These are phyloP conservation scores for Pseudobourletiella spinata DNA, from an alignment of 1,140 invertebrate species.

Conservation along the genomic window DNA sequence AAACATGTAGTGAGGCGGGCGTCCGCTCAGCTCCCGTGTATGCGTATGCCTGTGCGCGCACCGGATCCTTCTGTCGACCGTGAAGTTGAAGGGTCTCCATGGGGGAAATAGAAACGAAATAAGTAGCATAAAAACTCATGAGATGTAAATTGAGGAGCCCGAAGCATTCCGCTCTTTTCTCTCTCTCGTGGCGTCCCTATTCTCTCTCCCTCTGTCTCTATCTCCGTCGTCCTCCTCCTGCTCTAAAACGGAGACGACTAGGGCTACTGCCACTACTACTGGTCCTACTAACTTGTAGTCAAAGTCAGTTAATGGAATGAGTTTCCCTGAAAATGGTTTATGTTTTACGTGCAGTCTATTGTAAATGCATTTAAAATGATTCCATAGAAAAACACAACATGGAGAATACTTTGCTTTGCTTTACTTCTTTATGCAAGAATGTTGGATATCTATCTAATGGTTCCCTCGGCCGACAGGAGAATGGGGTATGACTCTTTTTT, in stretches of 20 bases:
- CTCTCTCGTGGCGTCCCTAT: too few relatives aligned
- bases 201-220: too few relatives aligned
- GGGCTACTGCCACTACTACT: too few relatives aligned
- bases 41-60: too few relatives aligned
- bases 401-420: too few relatives aligned
- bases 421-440: too few relatives aligned
- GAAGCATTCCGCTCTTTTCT: not conserved
- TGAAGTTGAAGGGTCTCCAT: constrained; percentile 13
- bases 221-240: too few relatives aligned
- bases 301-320: constrained; percentile 4
- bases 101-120: constrained; percentile 1
- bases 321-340: constrained; percentile 2
- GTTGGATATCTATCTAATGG: too few relatives aligned
- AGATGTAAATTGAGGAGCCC: not conserved
- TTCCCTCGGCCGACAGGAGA: too few relatives aligned
- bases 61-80: constrained; percentile 10
- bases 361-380: constrained; percentile 5
- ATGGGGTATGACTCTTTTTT: too few relatives aligned
- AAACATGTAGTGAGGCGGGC: not conserved
- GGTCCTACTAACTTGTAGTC: not conserved
- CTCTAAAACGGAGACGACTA: not conserved
- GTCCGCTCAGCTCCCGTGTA: not conserved
- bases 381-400: too few relatives aligned
- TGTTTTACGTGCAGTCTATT: constrained; percentile 12
- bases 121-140: constrained; percentile 1